Evolutionary conservation across 2,888 invertebrate species (phyloP), one percentile per base, ranked within the genome.

Genomic region (Pocota personata): DNA sequence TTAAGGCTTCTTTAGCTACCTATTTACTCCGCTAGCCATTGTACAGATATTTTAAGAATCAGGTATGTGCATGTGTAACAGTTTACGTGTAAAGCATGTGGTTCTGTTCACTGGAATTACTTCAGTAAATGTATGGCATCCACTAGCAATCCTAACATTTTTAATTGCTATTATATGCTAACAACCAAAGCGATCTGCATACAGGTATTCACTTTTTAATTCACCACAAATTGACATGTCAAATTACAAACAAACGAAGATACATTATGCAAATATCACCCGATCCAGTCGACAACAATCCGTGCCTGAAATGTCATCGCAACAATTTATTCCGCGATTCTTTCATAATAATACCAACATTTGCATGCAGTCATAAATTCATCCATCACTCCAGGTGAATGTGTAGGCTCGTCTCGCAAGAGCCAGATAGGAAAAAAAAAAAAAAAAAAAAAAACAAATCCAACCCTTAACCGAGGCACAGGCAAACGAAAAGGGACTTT

Each of bases 311-410:
- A 82, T 82, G 86, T 72, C 82, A 82, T 67, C 76, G 30, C 6
- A 67, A 24, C 46, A 77, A 82, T 76, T 72, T 86, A 80, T 86
- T 76, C 76, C 52, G 60, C 46, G 71, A 72, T 71, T 84, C 30
- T 43, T 73, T 40, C 37, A 48, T 66, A 76, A 57, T 32, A 60
- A 62, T 48, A 66, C 37, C 16, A 58, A 16, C 76, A 82, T 86
- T 86, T 86, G 80, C 86, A 86, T 82, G 76, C 55, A 76, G 58
- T 77, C 86, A 86, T 82, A 86, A 86, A 86, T 86, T 72, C 86
- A 82, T 80, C 80, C 80, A 62, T 86, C 84, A 86, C 76, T 86
- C 71, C 76, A 76, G 66, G 52, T 77, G 77, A 77, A 58, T 10
- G 48, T 64, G 60, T 46, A 55, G 57, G 46, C 24, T 76, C 30